Evolutionary conservation across 2,888 invertebrate species (phyloP), one percentile per base, ranked within the genome.

Genomic region (Hartigia nigra): DNA sequence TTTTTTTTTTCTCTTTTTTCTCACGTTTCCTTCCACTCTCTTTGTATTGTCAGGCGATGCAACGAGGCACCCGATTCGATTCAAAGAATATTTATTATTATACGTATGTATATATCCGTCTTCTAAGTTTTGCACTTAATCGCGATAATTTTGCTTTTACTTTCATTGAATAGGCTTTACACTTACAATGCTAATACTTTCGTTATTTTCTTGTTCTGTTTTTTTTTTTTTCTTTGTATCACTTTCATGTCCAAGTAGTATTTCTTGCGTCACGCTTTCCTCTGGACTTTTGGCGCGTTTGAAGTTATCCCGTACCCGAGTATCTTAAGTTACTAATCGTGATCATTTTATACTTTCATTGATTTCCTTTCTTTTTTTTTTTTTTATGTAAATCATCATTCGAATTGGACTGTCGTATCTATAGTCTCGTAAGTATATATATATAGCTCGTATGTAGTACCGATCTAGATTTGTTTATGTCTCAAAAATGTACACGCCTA

Each of bases 101-200:
- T 23, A 39, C 14, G 39, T 55, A 55, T 55, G 55, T 23, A 55
- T 55, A 14, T 39, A 39, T 39, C 14, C 55, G 23, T 55, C 9
- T 55, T 23, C 23, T 55, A 55, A 55, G 23, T 23, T 55, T 23
- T 23, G 0, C 14, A 23, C 9, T 55, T 55, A 23, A 55, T 55
- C 55, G 23, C 23, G 55, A 55, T 55, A 55, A 55, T 5, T 55
- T 23, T 55, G 55, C 23, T 55, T 55, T 55, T 55, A 55, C 55
- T 55, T 55, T 55, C 55, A 55, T 55, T 23, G 55, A 55, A 55
- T 55, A 55, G 55, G 23, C 55, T 55, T 55, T 55, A 55, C 55
- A 55, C 23, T 55, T 55, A 55, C 55, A 55, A 81, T 55, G n/a
- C 84, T 86, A 84, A 78, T 87, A 87, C 86, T 87, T 87, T 87